Percentiles rank a stretch among this genome's conserved stretches.
Evolutionary conservation across 2,113 vertebrate species (phyloP).

Genomic region (Oryctolagus cuniculus): mOryCun1.1 NC_091433.1:116037501-116038000

Average conservation of each 20-base stretch:
- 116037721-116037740: constrained; percentile 50
- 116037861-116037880: background rate
- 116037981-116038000: constrained; percentile 11
- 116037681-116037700: constrained; percentile 42
- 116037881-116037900: background rate
- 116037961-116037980: background rate
- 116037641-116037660: background rate
- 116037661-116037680: background rate
- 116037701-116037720: constrained; percentile 58
- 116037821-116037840: background rate
- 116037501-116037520: constrained; percentile 60
- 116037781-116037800: background rate
- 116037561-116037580: constrained; percentile 71
- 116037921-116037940: background rate
- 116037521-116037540: constrained; percentile 60
- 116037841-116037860: background rate
- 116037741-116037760: constrained; percentile 31
- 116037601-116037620: constrained; percentile 49
- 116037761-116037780: constrained; percentile 7
- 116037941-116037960: no score
- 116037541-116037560: constrained; percentile 51
- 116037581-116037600: constrained; percentile 63
- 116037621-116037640: constrained; percentile 38
- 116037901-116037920: background rate
- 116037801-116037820: background rate